Percentiles rank a stretch among this genome's conserved stretches.
Evolutionary conservation across 2,113 vertebrate genomes (phyloP).

Genomic region (Axis porcinus): DNA sequence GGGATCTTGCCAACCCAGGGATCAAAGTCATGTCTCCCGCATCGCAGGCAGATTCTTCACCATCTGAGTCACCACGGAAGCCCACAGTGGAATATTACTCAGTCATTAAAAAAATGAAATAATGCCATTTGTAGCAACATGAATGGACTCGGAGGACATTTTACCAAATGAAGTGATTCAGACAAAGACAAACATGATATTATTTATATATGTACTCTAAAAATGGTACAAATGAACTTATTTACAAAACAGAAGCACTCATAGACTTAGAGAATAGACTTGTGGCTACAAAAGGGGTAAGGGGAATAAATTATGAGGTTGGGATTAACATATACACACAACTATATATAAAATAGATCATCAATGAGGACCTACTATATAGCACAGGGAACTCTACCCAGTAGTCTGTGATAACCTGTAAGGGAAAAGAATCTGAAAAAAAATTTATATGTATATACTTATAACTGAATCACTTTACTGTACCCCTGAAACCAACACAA

Average conservation of each 20-base stretch:
- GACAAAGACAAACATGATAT: background rate
- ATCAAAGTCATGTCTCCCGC: background rate
- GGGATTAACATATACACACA: background rate
- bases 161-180: background rate
- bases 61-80: background rate
- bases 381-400: background rate
- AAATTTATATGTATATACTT: background rate
- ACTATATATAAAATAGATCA: background rate
- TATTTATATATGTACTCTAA: background rate
- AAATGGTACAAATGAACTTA: background rate
- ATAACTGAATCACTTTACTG: background rate
- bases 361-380: background rate
- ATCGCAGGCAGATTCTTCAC: background rate
- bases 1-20: background rate
- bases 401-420: background rate
- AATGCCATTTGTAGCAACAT: background rate
- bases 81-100: background rate
- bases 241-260: background rate
- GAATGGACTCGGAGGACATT: background rate
- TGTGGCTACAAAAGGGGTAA: background rate
- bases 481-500: background rate
- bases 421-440: background rate
- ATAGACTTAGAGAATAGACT: background rate
- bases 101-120: background rate
- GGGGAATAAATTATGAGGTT: background rate